Conservation (phyloP, 1,140 invertebrate species). For the Hylyphantes graminicola region DNA sequence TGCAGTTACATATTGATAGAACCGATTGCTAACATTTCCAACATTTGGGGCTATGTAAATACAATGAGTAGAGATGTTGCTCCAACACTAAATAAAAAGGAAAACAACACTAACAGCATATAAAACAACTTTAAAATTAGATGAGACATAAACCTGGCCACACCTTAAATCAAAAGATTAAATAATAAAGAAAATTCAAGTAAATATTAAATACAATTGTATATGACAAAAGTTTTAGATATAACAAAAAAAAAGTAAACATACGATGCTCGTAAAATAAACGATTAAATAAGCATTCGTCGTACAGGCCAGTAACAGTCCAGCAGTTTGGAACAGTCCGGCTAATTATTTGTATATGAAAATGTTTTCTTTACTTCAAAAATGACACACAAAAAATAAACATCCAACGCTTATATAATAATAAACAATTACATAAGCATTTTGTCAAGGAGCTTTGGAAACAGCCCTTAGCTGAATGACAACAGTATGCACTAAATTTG, state of each 20-base stretch:
- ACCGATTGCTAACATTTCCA: slow-evolving; percentile 37
- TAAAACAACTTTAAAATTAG: slow-evolving; percentile 61
- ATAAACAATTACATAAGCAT: slow-evolving; percentile 48
- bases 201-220: slow-evolving; percentile 65
- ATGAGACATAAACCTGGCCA: slow-evolving; percentile 61
- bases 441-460: slow-evolving; percentile 28
- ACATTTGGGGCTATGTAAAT: slow-evolving; percentile 54
- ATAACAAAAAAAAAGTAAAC: slow-evolving; percentile 65
- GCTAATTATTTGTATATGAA: slow-evolving; percentile 64
- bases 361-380: slow-evolving; percentile 65
- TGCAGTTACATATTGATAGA: slow-evolving; percentile 27
- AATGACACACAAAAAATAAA: slow-evolving; percentile 62
- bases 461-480: slow-evolving; percentile 30
- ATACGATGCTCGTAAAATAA: slow-evolving; percentile 58
- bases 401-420: slow-evolving; percentile 59
- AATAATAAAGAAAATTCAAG: slow-evolving; percentile 65
- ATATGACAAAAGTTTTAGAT: slow-evolving; percentile 67
- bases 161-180: slow-evolving; percentile 61
- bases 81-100: slow-evolving; percentile 54
- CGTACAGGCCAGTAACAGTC: slow-evolving; percentile 20
- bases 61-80: slow-evolving; percentile 41
- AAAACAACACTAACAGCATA: slow-evolving; percentile 57
- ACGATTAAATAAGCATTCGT: slow-evolving; percentile 35
- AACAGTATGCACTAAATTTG: slow-evolving; percentile 56
- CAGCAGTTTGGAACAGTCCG: slow-evolving; percentile 1